Base-by-base conservation (phyloP, 1,140 invertebrate species). In the Diachasmimorpha longicaudata region DNA sequence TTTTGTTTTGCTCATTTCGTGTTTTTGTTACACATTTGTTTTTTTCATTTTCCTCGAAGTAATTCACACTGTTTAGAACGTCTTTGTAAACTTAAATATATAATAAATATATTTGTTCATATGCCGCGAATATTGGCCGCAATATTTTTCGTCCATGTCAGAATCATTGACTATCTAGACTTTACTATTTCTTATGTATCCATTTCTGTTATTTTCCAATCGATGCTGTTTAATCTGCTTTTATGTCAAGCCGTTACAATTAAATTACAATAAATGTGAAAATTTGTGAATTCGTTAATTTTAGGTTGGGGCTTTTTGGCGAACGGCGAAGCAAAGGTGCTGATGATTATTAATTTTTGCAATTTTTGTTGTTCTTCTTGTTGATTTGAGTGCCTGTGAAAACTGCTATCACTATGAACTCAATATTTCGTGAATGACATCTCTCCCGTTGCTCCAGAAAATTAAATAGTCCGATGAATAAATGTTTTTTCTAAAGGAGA, bases 211-310 rank as follows among this genome's bases (percentile, higher is more conserved):
- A n/a, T 67, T 31, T 11, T 8, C 63, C 31, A 67, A 67, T 67
- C 36, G 19, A 67, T 14, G 63, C 63, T n/a, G 23, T 19, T 25
- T 63, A 55, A 55, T 55, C 31, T 63, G 52, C 42, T 21, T 69
- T 75, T 63, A 63, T 6, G 23, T 75, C 36, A 75, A 67, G 69
- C 69, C 58, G 19, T 63, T 25, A 63, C 19, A 25, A 52, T 52
- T 52, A 52, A 46, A 52, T 52, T 52, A 52, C 48, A 52, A 52
- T 52, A 52, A 42, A 42, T 13, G 39, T 52, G 48, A 52, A 52
- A 52, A 52, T 52, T 52, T 63, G 19, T 63, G 19, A 25, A 31
- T 63, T 63, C 58, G 19, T 63, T 63, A 63, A 63, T 31, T 63
- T 63, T 13, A 14, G 14, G 14, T 52, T 52, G 14, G 14, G 9